Evolutionary conservation across 23 tunicate species (phyloP).

Genomic region (Ciona savignyi): DNA sequence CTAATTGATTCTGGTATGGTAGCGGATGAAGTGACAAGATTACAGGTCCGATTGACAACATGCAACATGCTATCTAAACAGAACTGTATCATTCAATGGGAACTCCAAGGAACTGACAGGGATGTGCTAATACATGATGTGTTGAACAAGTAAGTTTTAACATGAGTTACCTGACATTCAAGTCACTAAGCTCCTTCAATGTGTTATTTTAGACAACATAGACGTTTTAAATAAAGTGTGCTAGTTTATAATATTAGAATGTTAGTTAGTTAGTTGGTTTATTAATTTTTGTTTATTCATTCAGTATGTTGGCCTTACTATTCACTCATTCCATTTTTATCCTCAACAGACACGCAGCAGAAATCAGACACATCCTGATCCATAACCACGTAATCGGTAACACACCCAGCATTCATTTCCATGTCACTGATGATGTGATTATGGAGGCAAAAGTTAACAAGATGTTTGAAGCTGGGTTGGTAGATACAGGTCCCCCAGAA

Average conservation of each 20-base stretch:
- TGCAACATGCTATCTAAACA: slow-evolving; percentile 10
- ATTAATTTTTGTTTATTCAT: not conserved
- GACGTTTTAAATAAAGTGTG: too few species aligned
- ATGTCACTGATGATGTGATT: not conserved
- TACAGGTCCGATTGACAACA: slow-evolving; percentile 7
- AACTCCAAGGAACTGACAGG: slow-evolving; percentile 7
- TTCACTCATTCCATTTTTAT: not conserved
- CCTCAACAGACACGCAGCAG: slow-evolving; percentile 7
- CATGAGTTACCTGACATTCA: too few species aligned
- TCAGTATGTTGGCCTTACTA: not conserved
- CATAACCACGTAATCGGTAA: slow-evolving; percentile 40
- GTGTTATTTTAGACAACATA: too few species aligned
- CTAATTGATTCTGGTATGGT: slow-evolving; percentile 23
- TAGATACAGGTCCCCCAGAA: slow-evolving; percentile 9
- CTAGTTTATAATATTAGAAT: too few species aligned
- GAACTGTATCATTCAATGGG: slow-evolving; percentile 18
- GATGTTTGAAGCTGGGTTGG: slow-evolving; percentile 10
- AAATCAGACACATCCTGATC: slow-evolving; percentile 35
- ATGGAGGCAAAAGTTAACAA: slow-evolving; percentile 3
- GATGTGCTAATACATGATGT: slow-evolving; percentile 8
- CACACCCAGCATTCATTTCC: slow-evolving; percentile 31
- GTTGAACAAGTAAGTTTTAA: slow-evolving; percentile 18
- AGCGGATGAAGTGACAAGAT: slow-evolving; percentile 4
- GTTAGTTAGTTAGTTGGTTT: too few species aligned
- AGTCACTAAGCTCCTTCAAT: too few species aligned